phyloP scores from a whole-genome alignment of 2,888 invertebrate species.

The Pheosia tremula region DNA sequence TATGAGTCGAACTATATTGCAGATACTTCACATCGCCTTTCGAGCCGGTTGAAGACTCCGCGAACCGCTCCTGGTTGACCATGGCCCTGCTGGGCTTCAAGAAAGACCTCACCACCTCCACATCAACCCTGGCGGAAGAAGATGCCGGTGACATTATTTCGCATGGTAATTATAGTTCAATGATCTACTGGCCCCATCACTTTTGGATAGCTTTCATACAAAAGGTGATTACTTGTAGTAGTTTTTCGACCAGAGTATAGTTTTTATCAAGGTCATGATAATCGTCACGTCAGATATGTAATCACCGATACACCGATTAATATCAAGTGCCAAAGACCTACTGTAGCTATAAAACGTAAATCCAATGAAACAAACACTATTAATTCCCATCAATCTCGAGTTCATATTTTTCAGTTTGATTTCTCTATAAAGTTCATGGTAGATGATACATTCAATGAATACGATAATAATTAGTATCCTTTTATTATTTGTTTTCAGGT shows the following conservation, averaged over 20 bases:
- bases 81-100: constrained; percentile 87
- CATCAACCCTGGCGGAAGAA: constrained; percentile 85
- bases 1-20: constrained; percentile 23
- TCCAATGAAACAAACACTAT: too few species aligned
- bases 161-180: constrained; percentile 53
- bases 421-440: too few species aligned
- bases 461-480: neutral
- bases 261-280: neutral
- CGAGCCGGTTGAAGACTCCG: constrained; percentile 68
- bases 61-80: constrained; percentile 86
- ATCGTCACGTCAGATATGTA: too few species aligned
- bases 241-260: too few species aligned
- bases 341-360: too few species aligned
- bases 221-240: too few species aligned
- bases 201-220: too few species aligned
- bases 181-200: neutral
- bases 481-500: constrained; percentile 45
- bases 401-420: too few species aligned
- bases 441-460: too few species aligned
- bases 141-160: constrained; percentile 71
- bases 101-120: constrained; percentile 84
- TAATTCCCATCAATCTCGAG: too few species aligned
- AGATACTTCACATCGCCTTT: constrained; percentile 81
- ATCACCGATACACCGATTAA: too few species aligned
- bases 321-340: too few species aligned